Conservation (phyloP, 2,113 vertebrate species). For the Ariopsis seemanni region DNA sequence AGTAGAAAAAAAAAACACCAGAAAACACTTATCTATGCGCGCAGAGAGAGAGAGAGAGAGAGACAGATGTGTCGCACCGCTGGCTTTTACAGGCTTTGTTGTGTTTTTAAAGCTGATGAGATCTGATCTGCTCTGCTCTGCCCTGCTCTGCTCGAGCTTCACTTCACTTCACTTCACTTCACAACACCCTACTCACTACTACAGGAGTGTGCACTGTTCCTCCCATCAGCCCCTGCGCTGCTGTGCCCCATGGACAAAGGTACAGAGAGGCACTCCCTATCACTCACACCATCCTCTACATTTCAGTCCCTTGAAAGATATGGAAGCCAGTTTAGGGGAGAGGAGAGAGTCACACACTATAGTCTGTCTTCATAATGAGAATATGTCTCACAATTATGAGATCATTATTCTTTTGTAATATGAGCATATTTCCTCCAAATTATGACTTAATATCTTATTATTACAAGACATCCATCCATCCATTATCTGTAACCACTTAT, state of each 20-base stretch:
- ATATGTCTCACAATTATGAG: too few species aligned
- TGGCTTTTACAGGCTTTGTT: not conserved
- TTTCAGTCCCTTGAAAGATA: not conserved
- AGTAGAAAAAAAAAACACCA: not conserved
- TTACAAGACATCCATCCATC: too few species aligned
- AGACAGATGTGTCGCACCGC: not conserved
- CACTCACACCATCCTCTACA: not conserved
- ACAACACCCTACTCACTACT: conserved; percentile 7
- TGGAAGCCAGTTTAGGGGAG: too few species aligned
- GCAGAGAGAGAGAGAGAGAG: not conserved
- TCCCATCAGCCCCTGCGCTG: conserved; percentile 12
- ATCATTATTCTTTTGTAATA: too few species aligned
- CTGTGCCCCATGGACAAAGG: not conserved
- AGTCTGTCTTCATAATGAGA: too few species aligned
- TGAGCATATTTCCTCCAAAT: too few species aligned
- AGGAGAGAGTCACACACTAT: too few species aligned
- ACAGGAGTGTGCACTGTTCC: not conserved
- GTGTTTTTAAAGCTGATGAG: not conserved
- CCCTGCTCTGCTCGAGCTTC: not conserved
- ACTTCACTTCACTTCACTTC: not conserved
- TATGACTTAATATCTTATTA: too few species aligned
- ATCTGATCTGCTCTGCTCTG: too few species aligned
- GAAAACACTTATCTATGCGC: not conserved
- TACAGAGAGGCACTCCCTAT: conserved; percentile 5
- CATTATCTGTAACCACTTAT: too few species aligned